These are phyloP conservation scores for Lycodopsis pacificus DNA, from an alignment of 2,797 vertebrate genomes.

Conservation along the genomic window DNA sequence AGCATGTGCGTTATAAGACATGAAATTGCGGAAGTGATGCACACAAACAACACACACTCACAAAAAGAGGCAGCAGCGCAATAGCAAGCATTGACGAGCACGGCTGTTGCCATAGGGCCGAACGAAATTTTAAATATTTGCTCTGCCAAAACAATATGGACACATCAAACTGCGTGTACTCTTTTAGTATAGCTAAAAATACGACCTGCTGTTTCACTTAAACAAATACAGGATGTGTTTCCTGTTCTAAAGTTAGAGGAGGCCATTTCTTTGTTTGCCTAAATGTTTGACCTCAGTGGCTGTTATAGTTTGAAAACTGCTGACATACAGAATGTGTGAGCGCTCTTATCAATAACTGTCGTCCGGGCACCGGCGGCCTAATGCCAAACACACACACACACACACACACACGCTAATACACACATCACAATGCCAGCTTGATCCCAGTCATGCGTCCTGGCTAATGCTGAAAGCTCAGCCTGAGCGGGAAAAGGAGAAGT, in stretches of 20 bases:
- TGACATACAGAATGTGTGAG: conserved; percentile 37
- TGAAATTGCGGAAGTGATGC: conserved; percentile 46
- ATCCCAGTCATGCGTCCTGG: conserved; percentile 75
- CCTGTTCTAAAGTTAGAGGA: conserved; percentile 2
- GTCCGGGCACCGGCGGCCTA: conserved; percentile 17
- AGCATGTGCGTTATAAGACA: conserved; percentile 44
- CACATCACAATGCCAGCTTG: conserved; percentile 60
- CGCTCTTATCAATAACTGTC: conserved; percentile 46
- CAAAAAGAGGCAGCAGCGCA: conserved; percentile 28
- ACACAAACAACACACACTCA: conserved; percentile 7
- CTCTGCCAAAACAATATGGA: background rate
- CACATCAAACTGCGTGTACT: background rate
- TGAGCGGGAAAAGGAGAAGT: conserved; percentile 59
- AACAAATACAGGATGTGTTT: conserved; percentile 20
- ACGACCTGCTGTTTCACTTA: background rate
- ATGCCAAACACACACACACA: conserved; percentile 10
- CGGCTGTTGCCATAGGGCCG: conserved; percentile 2
- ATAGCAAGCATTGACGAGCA: conserved; percentile 3
- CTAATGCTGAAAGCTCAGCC: conserved; percentile 57
- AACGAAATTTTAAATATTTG: background rate
- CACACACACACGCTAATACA: conserved; percentile 36
- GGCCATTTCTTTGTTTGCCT: conserved; percentile 25
- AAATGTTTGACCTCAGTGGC: conserved; percentile 20
- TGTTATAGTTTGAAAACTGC: conserved; percentile 39
- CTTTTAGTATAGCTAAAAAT: background rate